A percentile compares a stretch with the other conserved stretches of the same genome.
phyloP scores from a whole-genome alignment of 2,888 invertebrate species.

The Liodrosophila aerea region DNA sequence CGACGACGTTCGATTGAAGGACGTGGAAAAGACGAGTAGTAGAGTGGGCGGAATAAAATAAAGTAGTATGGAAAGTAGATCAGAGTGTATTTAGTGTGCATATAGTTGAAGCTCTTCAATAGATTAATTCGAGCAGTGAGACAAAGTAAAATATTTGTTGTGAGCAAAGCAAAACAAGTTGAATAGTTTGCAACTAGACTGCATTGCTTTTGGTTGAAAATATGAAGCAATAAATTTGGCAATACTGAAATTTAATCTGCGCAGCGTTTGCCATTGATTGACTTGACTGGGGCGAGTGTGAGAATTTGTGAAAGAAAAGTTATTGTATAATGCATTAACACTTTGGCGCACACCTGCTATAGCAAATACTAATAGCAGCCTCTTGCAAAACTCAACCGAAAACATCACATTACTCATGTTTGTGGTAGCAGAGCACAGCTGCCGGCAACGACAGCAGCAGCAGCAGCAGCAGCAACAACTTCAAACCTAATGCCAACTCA shows the following conservation, averaged over 20 bases:
- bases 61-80: constrained; percentile 10
- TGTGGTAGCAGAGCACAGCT: constrained; percentile 65
- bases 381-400: constrained; percentile 30
- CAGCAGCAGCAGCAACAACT: constrained; percentile 28
- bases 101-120: constrained; percentile 41
- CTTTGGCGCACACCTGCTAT: constrained; percentile 52
- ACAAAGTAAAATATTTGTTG: constrained; percentile 34
- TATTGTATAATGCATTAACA: constrained; percentile 55
- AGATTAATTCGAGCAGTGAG: constrained; percentile 58
- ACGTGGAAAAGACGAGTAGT: constrained; percentile 29
- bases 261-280: constrained; percentile 60
- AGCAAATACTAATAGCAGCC: constrained; percentile 22
- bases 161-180: constrained; percentile 26
- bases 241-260: too few species aligned
- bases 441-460: constrained; percentile 27
- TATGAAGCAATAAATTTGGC: too few species aligned
- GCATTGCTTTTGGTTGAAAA: too few species aligned
- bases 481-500: constrained; percentile 8
- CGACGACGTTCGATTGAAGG: constrained; percentile 56
- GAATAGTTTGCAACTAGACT: constrained; percentile 1
- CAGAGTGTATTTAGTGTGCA: not conserved
- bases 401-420: constrained; percentile 72
- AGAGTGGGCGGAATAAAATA: constrained; percentile 1
- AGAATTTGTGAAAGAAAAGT: constrained; percentile 11
- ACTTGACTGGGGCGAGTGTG: constrained; percentile 21